Evolutionary conservation across 2,797 vertebrate genomes (phyloP), one percentile per base, ranked within the genome.

Genomic region (Pyrocephalus nanus): DNA sequence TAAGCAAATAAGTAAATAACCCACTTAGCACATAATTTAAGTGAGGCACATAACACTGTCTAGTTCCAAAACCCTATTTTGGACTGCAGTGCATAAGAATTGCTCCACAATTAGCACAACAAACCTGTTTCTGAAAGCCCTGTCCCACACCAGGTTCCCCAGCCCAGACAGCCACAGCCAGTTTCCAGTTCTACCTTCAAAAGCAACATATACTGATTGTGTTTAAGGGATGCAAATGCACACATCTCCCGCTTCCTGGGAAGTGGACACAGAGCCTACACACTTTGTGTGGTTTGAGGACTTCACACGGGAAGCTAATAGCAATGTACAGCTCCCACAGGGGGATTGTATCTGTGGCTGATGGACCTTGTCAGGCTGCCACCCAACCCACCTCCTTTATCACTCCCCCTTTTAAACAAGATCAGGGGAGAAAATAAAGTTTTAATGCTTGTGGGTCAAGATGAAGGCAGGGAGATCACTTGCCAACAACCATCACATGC

Each of bases 321-420:
- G 17, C 27, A 51, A 51, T 15, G 15, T 8, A 27, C 1, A 3
- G 4, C 26, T 66, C 40, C 78, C 23, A 32, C 1, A 19, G 7
- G 12, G 18, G 20, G 32, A n/a, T 8, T 0, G 0, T 14, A 13
- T 7, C 57, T 40, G 8, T 47, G 36, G 45, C 4, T 13, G 21
- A 16, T 6, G 50, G 70, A 50, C 48, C 18, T 34, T 7, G 42
- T 22, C 23, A 81, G 8, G 30, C 53, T 86, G 34, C 3, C 38
- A 29, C 26, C 13, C 32, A 29, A 29, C 26, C 11, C 61, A 61
- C 6, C 29, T 4, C 2, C 47, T 58, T 42, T 50, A 20, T n/a
- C 20, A 40, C 3, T 32, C 15, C 12, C 11, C n/a, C 26, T 50
- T 25, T 40, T 54, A 18, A 32, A 48, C 14, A 71, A 15, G 23